Base-by-base conservation (phyloP, 2,888 invertebrate species). In the Gortyna flavago region DNA sequence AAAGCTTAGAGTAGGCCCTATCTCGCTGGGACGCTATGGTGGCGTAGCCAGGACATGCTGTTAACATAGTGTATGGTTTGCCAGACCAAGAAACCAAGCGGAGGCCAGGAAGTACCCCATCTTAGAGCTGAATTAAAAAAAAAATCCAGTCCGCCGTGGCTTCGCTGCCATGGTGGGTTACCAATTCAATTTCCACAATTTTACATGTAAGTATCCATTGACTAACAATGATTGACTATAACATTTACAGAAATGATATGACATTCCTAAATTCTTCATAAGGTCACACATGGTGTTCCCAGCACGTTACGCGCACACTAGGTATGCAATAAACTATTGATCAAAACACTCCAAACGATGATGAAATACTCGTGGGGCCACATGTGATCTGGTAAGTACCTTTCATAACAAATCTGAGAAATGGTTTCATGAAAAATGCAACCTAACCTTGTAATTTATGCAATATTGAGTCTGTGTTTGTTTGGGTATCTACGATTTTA, bases 371-470 rank as follows among this genome's bases (percentile, higher is more conserved):
- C 41, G 32, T 64, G 81, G 25, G 7, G 18, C 35, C 18, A 62
- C 73, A 80, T 35, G 74, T 64, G 78, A 48, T 7, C 21, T 2
- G 0, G 0, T 11, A n/a, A n/a, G 4, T 1, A 2, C 1, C 35
- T 79, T 57, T 75, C 76, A 38, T 57, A 44, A 81, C 25, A 35
- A 73, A 75, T 38, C n/a, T 11, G 21, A 64, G 81, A 81, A 81
- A 78, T 74, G 44, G 16, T 21, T 48, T 35, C 18, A 70, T 59
- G 0, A 25, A 44, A 51, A 54, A 41, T 57, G 13, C 35, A 16
- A 57, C 62, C 8, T 38, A 38, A 21, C 29, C 71, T 61, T 41
- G 18, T 7, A 71, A 32, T 61, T 48, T 48, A 79, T 41, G 70
- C 59, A 59, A 79, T 59, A 76, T 21, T 21, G 18, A 21, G 21